These are phyloP conservation scores for Chroicocephalus ridibundus DNA, from an alignment of 2,113 vertebrate species.

Conservation along the genomic window DNA sequence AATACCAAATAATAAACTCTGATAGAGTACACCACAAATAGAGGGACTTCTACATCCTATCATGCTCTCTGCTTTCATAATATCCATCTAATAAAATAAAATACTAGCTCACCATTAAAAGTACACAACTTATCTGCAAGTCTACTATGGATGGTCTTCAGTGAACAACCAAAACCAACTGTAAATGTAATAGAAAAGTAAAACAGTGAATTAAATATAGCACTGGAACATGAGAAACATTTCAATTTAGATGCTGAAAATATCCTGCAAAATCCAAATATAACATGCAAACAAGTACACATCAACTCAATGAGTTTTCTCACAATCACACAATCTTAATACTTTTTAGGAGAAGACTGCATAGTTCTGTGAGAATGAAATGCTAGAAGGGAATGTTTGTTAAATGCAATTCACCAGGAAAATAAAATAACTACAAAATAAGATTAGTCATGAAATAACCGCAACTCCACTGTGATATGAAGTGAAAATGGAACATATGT, in stretches of 20 bases:
- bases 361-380: neutral
- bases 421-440: neutral
- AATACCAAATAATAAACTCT: constrained; percentile 13
- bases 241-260: neutral
- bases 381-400: neutral
- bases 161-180: neutral
- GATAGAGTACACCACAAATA: neutral
- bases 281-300: neutral
- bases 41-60: neutral
- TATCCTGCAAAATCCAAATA: neutral
- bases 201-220: neutral
- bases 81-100: neutral
- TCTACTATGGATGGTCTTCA: neutral
- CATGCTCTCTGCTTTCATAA: neutral
- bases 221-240: neutral
- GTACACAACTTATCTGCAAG: neutral
- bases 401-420: neutral
- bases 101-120: neutral
- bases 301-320: neutral
- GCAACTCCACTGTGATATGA: neutral
- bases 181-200: neutral
- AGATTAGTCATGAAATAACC: neutral
- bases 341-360: neutral
- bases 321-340: neutral
- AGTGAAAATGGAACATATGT: neutral